Evolutionary conservation across 2,113 vertebrate species (phyloP), one percentile per base, ranked within the genome.

Genomic region (Halichoerus grypus): DNA sequence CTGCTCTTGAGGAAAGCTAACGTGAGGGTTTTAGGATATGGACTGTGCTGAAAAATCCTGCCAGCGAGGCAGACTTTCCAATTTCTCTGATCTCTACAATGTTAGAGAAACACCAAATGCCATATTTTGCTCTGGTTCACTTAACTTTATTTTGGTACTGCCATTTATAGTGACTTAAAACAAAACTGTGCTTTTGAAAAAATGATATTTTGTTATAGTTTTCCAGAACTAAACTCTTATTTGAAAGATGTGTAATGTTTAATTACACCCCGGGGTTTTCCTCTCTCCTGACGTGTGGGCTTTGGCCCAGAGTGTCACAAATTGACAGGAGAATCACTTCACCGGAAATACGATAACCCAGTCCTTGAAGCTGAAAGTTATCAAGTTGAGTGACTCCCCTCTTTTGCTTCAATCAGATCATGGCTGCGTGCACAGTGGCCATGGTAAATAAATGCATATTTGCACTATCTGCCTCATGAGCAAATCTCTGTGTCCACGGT

Each of bases 141-240:
- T 96, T 97, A 79, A 95, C 71, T 86, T 96, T 88, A 80, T 91
- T 98, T 97, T 94, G 85, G 96, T 95, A 95, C 87, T 86, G 71
- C 95, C 94, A 79, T 97, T 96, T 97, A 28, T 98, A 94, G 89
- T 92, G 80, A 96, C 81, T 72, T 97, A 86, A 94, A 91, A 65
- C 95, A 94, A 98, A 97, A 96, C 97, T 93, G 89, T 63, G 88
- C 91, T 94, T 95, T 89, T 97, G 96, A 80, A 91, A 39, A 18
- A 74, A 36, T 24, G 26, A 63, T 0, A 10, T 97, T 98, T 98
- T 97, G 49, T 96, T 98, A 90, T 86, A 95, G 88, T 97, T 89
- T 98, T 97, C 69, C 4, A 85, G 88, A 97, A 88, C 80, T 93
- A 91, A 97, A 80, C 6, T 4, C 95, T 81, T 81, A 67, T 95